Percentiles rank a stretch among this genome's conserved stretches.
Conservation (phyloP, 2,888 invertebrate species). For the Idaea aversata region DNA sequence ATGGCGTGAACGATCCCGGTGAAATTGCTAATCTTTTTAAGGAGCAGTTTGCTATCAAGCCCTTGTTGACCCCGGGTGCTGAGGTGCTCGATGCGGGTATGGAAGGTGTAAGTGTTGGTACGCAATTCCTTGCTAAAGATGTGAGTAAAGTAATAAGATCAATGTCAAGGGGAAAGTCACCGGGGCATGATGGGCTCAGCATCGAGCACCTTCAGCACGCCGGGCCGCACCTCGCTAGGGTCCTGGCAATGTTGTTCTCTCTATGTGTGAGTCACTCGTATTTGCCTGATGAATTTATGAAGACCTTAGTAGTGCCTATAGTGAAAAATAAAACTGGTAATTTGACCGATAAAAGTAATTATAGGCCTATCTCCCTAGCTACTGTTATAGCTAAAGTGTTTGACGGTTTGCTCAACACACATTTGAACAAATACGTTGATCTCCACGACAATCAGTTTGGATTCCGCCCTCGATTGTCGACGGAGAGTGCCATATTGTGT, state of each 20-base stretch:
- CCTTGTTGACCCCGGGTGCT: background rate
- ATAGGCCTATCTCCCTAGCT: constrained; percentile 26
- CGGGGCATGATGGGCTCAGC: constrained; percentile 24
- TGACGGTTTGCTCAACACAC: constrained; percentile 19
- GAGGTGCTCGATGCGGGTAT: background rate
- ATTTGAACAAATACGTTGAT: too few species aligned
- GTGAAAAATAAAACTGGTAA: constrained; percentile 12
- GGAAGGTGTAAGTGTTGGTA: background rate
- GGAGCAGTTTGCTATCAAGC: constrained; percentile 7
- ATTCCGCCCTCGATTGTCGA: constrained; percentile 23
- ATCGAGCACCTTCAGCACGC: constrained; percentile 25
- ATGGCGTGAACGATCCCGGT: background rate
- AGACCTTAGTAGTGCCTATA: constrained; percentile 10
- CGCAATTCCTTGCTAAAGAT: background rate
- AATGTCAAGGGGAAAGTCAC: constrained; percentile 5
- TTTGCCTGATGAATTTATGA: background rate
- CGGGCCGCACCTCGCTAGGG: constrained; percentile 18
- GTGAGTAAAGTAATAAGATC: constrained; percentile 2
- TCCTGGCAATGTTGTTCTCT: constrained; percentile 17
- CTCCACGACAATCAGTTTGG: too few species aligned
- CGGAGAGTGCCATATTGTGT: constrained; percentile 20
- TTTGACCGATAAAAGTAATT: too few species aligned
- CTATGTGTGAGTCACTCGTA: constrained; percentile 9
- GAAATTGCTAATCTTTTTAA: constrained; percentile 3
- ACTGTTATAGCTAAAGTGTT: constrained; percentile 8